phyloP scores from a whole-genome alignment of 2,113 vertebrate genomes.

The Notechis scutatus region DNA sequence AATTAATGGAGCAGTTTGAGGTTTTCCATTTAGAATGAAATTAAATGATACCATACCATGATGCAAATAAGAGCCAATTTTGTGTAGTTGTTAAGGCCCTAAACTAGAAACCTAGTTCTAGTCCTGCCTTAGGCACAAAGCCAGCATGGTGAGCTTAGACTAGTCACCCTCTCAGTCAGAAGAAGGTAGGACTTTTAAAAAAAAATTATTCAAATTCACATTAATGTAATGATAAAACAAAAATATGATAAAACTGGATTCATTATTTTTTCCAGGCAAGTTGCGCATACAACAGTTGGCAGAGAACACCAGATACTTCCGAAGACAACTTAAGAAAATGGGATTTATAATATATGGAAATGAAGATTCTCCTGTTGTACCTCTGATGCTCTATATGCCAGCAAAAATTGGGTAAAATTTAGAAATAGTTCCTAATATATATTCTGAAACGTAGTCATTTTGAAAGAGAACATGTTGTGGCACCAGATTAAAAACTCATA shows the following conservation, averaged over 20 bases:
- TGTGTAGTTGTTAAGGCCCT: background rate
- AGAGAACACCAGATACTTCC: slow-evolving; percentile 90
- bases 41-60: background rate
- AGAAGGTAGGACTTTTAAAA: background rate
- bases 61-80: background rate
- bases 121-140: background rate
- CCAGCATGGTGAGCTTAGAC: background rate
- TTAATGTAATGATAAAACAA: background rate
- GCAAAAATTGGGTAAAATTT: slow-evolving; percentile 88
- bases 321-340: slow-evolving; percentile 84
- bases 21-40: background rate
- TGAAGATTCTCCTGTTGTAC: slow-evolving; percentile 90
- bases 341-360: slow-evolving; percentile 98
- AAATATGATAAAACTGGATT: background rate
- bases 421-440: background rate
- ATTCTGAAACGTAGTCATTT: background rate
- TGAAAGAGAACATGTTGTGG: background rate
- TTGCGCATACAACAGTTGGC: slow-evolving; percentile 85
- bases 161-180: background rate
- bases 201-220: background rate
- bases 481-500: background rate
- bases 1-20: background rate
- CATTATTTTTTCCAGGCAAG: slow-evolving; percentile 69
- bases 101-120: background rate
- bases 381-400: slow-evolving; percentile 97